Base-by-base conservation (phyloP, 2,797 vertebrate genomes). In the Periophthalmus magnuspinnatus region DNA sequence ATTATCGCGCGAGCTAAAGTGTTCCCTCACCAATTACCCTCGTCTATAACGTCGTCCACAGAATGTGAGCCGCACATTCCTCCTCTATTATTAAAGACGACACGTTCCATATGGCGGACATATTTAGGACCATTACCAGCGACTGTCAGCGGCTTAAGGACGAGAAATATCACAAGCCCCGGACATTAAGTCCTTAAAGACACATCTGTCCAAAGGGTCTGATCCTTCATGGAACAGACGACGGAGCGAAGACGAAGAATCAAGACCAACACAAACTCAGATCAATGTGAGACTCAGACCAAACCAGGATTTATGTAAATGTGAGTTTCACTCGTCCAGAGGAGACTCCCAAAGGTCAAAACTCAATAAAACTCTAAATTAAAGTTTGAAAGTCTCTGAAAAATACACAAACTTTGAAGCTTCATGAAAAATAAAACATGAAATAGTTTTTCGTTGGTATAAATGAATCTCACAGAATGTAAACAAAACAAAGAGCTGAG, bases 21-120 rank as follows among this genome's bases (percentile, higher is more conserved):
- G 82, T 86, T 86, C 78, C 86, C 82, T 86, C 77, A 77, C 78
- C 86, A 85, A 90, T 92, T 88, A 90, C 72, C 78, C 71, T 86
- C 84, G 78, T 87, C 69, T 77, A 41, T 9, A 67, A 65, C 72
- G 79, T 78, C 81, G 81, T 81, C 75, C 64, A 78, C 76, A 79
- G 75, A 86, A 83, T 84, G 76, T 58, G 61, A n/a, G 72, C 63
- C 58, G 62, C 76, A 36, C 34, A 5, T 61, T 33, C 69, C 67
- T 56, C 58, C 64, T 11, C 65, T 56, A 52, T 84, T 80, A 83
- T 74, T 70, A 71, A 69, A 73, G 61, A 79, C 70, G 76, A 84
- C 79, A 70, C 72, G 78, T 71, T 73, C 61, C 70, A 73, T 64
- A 69, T 56, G 5, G 71, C 50, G 36, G 50, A 68, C 73, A 68